Evolutionary conservation across 2,888 invertebrate genomes (phyloP), one percentile per base, ranked within the genome.

Genomic region (Tolmerus cingulatus): DNA sequence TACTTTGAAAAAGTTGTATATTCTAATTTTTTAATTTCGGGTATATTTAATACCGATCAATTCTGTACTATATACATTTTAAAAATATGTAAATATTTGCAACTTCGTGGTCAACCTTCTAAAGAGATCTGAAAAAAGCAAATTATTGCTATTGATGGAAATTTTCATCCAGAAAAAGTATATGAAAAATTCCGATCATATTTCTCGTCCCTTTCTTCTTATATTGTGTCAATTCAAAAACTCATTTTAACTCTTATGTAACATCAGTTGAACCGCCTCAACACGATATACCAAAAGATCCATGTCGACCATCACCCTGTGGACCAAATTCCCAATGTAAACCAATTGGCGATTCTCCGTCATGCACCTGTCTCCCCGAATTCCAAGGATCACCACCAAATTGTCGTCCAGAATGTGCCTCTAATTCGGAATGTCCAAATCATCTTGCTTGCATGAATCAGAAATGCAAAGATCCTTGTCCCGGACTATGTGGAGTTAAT

Each of bases 391-490:
- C 94, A 90, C 96, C 96, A 79, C 96, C 95, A 9, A 94, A 94
- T 86, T 94, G 96, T 90, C 94, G 95, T 88, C 96, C 96, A 5
- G 96, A 96, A 91, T 96, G 96, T 92, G 93, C 95, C 0, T 94
- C 95, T 19, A 95, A 95, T 91, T 94, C 94, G 19, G 96, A 96
- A 90, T 97, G 97, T 91, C 91, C 94, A 74, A 94, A 94, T 88
- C 93, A 94, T 88, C 93, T 93, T 90, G 95, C 96, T 43, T 97
- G 97, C 90, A 94, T 96, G 77, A 94, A 94, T 90, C 95, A 95
- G 90, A 95, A 95, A 92, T 96, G 96, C 91, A 93, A 93, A 87
- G 95, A 96, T 92, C 96, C 96, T 74, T 96, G 96, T 90, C 94
- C 93, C 46, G 96, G 96, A 27, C 94, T 95, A 90, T 95, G 95